Base-by-base conservation (phyloP, 2,888 invertebrate genomes). In the Conus canariensis region DNA sequence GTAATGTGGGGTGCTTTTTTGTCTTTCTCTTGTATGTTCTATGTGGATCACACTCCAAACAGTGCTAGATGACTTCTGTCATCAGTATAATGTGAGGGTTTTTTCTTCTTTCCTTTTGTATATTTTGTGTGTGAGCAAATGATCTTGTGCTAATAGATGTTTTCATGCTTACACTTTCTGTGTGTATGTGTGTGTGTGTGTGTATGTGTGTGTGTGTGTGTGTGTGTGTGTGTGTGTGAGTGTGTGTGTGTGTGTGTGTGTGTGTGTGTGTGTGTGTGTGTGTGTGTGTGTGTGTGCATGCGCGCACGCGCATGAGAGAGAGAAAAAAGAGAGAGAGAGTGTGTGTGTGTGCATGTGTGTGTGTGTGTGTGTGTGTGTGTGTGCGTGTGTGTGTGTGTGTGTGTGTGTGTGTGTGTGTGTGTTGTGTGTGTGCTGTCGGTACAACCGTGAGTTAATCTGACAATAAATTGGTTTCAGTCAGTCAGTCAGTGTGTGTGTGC, bases 21-120 rank as follows among this genome's bases (percentile, higher is more conserved):
- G 10, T 83, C 83, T n/a, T 85, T 16, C 0, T 56, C 0, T 80
- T 12, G 30, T 30, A 30, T 45, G 45, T 45, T 45, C 98, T n/a
- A 98, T 98, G 96, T 98, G 98, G 97, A 98, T 99, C 90, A 97
- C 98, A 91, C 99, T 98, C 97, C 99, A 99, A 97, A 98, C 99
- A 85, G 97, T 99, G 87, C 98, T 98, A 95, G 99, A 99, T 0
- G 98, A 98, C 88, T 99, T 99, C 97, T 99, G 99, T 96, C 99
- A 99, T 97, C 97, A 98, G 70, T 70, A 70, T 22, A 22, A 22
- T 22, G 22, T 70, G 70, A 22, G 56, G 58, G 82, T 83, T 83
- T 19, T 83, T 19, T 83, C 6, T 45, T 45, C 45, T 45, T 45
- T 45, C 45, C 45, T 3, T 45, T 45, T 45, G 45, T 45, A 45